Conservation (phyloP, 1,140 invertebrate genomes). For the Drosophila arawakana region DNA sequence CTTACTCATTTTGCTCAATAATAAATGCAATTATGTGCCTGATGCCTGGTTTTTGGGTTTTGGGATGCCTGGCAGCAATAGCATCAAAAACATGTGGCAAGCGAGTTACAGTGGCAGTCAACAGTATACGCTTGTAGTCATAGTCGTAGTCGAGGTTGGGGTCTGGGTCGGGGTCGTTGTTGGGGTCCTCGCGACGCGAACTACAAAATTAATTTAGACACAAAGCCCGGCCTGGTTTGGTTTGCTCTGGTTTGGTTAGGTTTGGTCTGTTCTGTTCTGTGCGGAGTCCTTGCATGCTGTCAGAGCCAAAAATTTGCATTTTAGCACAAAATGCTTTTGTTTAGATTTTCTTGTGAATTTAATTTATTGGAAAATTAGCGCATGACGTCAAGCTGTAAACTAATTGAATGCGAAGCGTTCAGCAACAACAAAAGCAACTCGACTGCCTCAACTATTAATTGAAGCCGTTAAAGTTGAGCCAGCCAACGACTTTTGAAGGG, state of each 20-base stretch:
- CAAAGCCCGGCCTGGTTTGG: constrained; percentile 54
- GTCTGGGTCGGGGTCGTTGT: too few relatives aligned
- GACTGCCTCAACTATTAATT: constrained; percentile 52
- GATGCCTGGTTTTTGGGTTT: constrained; percentile 27
- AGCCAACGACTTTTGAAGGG: constrained; percentile 2
- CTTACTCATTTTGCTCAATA: constrained; percentile 82
- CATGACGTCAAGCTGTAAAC: constrained; percentile 65
- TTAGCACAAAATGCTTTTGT: constrained; percentile 77
- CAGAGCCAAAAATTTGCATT: constrained; percentile 77
- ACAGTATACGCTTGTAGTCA: constrained; percentile 7
- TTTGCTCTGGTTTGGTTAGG: background rate
- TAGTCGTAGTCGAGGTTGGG: background rate
- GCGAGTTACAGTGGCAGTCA: constrained; percentile 34
- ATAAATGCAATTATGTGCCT: constrained; percentile 82
- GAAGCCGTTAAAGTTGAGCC: constrained; percentile 48
- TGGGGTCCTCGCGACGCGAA: constrained; percentile 47
- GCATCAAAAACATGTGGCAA: constrained; percentile 27
- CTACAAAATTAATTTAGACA: constrained; percentile 82
- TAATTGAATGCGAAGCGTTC: constrained; percentile 66
- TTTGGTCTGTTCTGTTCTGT: background rate
- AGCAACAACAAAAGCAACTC: constrained; percentile 11
- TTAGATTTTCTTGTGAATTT: constrained; percentile 80
- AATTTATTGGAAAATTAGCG: constrained; percentile 83
- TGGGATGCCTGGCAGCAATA: background rate
- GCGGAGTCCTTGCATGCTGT: constrained; percentile 46